These are phyloP conservation scores for Caenorhabditis panamensis DNA, from an alignment of 2,888 invertebrate genomes.

Conservation along the genomic window DNA sequence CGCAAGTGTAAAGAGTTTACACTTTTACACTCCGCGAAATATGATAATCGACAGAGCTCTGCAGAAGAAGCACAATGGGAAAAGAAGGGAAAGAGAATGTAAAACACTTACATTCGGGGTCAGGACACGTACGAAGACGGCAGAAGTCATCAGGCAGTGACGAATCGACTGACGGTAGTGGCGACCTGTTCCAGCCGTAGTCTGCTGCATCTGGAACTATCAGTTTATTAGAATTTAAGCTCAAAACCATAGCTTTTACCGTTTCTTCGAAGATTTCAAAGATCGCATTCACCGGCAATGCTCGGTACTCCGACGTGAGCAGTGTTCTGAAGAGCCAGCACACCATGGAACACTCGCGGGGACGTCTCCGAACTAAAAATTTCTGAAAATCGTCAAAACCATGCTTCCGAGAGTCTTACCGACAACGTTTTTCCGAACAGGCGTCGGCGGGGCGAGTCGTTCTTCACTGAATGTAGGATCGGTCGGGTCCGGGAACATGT, in stretches of 20 bases:
- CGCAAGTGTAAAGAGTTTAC: slow-evolving; percentile 3
- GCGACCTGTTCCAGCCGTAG: slow-evolving; percentile 62
- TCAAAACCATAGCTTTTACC: no score
- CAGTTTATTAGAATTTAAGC: no score
- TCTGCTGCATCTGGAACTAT: slow-evolving; percentile 64
- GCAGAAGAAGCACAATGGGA: no score
- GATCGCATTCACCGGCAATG: slow-evolving; percentile 68
- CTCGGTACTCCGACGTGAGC: slow-evolving; percentile 70
- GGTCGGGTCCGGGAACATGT: slow-evolving; percentile 59
- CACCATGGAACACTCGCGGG: slow-evolving; percentile 70
- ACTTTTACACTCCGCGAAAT: slow-evolving; percentile 15
- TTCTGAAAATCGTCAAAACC: slow-evolving; percentile 28
- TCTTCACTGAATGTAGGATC: slow-evolving; percentile 39
- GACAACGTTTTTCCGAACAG: slow-evolving; percentile 57
- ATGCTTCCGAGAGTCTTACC: slow-evolving; percentile 32
- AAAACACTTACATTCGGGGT: slow-evolving; percentile 70
- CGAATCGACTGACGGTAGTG: slow-evolving; percentile 71
- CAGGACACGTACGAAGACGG: slow-evolving; percentile 71
- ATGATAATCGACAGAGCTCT: slow-evolving; percentile 16
- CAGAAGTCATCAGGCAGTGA: slow-evolving; percentile 67
- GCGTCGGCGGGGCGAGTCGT: background rate
- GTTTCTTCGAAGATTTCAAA: slow-evolving; percentile 71
- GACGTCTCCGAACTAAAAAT: slow-evolving; percentile 65
- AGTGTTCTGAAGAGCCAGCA: slow-evolving; percentile 72
- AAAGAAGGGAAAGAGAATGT: background rate